phyloP scores from a whole-genome alignment of 1,140 invertebrate species.

The Medauroidea extradentata region DNA sequence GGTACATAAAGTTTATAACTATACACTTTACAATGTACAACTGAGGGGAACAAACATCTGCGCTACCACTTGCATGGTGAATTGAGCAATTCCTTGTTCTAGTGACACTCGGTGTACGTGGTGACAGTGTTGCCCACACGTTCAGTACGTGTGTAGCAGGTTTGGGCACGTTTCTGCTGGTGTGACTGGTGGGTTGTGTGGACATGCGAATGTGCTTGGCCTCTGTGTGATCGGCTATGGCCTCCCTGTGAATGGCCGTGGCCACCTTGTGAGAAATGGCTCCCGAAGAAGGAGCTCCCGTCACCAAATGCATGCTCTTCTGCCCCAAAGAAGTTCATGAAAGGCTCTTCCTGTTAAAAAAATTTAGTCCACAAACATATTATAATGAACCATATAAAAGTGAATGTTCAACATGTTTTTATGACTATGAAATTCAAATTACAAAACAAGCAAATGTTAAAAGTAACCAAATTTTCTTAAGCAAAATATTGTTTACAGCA shows the following conservation, averaged over 20 bases:
- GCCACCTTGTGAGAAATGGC: neutral
- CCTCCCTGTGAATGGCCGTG: neutral
- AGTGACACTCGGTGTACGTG: slow-evolving; percentile 45
- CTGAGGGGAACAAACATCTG: too few species aligned
- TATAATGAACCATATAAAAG: too few species aligned
- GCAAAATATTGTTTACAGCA: too few species aligned
- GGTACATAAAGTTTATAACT: too few species aligned
- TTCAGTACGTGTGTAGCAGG: slow-evolving; percentile 42
- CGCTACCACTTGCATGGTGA: too few species aligned
- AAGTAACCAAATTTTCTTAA: too few species aligned
- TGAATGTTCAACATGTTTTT: too few species aligned
- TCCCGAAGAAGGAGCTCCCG: slow-evolving; percentile 11
- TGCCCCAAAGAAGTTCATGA: slow-evolving; percentile 1
- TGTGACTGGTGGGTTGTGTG: neutral
- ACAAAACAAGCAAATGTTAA: too few species aligned
- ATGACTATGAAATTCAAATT: too few species aligned
- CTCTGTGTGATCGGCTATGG: neutral
- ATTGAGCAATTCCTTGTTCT: too few species aligned
- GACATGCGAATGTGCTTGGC: neutral
- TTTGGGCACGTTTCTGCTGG: neutral
- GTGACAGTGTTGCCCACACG: slow-evolving; percentile 42
- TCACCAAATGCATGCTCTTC: slow-evolving; percentile 7
- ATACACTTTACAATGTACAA: too few species aligned
- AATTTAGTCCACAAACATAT: too few species aligned
- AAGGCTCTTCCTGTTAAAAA: neutral